Conservation (phyloP, 2,797 vertebrate species). For the Synanceia verrucosa region DNA sequence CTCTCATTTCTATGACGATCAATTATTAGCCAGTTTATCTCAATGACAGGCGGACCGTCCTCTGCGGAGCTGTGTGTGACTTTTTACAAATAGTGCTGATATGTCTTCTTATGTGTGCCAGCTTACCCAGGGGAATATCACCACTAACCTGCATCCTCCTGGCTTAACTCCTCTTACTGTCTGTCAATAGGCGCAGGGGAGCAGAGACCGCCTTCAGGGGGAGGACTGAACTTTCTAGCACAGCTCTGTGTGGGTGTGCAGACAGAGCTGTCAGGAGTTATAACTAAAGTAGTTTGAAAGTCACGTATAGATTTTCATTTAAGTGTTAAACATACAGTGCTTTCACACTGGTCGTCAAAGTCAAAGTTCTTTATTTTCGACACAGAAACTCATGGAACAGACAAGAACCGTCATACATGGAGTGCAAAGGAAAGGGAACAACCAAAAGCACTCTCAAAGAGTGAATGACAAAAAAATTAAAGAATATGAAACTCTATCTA, state of each 20-base stretch:
- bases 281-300: not conserved
- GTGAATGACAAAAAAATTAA: too few relatives aligned
- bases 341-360: too few relatives aligned
- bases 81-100: constrained; percentile 76
- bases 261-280: not conserved
- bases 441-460: too few relatives aligned
- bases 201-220: not conserved
- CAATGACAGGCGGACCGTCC: constrained; percentile 48
- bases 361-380: too few relatives aligned
- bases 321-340: not conserved
- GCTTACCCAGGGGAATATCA: constrained; percentile 41
- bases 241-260: not conserved
- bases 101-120: constrained; percentile 44
- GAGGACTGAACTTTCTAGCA: not conserved
- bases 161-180: constrained; percentile 51
- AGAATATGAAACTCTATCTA: too few relatives aligned
- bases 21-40: constrained; percentile 64
- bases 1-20: constrained; percentile 48
- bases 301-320: not conserved
- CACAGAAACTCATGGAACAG: too few relatives aligned
- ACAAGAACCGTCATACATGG: too few relatives aligned
- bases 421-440: too few relatives aligned
- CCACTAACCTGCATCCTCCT: constrained; percentile 25
- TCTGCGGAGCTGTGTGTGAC: constrained; percentile 64
- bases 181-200: constrained; percentile 39